A percentile compares a stretch with the other conserved stretches of the same genome.
Conservation (phyloP, 1,140 invertebrate species). For the Polypedilum vanderplanki region DNA sequence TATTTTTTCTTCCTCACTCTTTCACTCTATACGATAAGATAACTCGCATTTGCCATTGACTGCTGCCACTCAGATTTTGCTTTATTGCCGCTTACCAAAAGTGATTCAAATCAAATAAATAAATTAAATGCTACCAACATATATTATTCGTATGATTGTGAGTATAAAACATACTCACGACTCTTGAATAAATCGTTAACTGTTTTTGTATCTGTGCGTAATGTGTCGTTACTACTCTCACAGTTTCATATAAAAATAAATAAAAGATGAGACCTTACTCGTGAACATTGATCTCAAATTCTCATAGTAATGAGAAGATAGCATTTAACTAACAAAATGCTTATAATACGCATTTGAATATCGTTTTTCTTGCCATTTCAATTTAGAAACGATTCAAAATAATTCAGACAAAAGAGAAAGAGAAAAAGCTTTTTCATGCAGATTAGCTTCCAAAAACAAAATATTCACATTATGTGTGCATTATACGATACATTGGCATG, state of each 20-base stretch:
- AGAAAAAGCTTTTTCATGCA: conserved; percentile 8
- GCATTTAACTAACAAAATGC: neutral
- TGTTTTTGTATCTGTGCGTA: neutral
- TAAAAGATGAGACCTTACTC: conserved; percentile 21
- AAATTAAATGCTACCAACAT: neutral
- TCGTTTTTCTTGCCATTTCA: neutral
- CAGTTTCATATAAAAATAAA: neutral
- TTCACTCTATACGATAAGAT: neutral
- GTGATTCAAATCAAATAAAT: conserved; percentile 6
- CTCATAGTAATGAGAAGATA: neutral
- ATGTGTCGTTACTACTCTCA: neutral
- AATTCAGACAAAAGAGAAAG: neutral
- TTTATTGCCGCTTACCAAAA: conserved; percentile 2
- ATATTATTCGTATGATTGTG: neutral
- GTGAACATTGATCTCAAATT: conserved; percentile 25
- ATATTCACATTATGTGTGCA: neutral
- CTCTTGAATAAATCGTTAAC: neutral
- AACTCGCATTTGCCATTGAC: neutral
- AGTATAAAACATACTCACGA: conserved; percentile 5
- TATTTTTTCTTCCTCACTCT: neutral
- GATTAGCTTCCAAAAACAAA: conserved; percentile 1
- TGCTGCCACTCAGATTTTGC: neutral
- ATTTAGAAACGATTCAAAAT: neutral
- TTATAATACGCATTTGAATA: neutral
- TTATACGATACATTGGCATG: neutral